Evolutionary conservation across 1,140 invertebrate genomes (phyloP).

Genomic region (Solenopsis invicta): DNA sequence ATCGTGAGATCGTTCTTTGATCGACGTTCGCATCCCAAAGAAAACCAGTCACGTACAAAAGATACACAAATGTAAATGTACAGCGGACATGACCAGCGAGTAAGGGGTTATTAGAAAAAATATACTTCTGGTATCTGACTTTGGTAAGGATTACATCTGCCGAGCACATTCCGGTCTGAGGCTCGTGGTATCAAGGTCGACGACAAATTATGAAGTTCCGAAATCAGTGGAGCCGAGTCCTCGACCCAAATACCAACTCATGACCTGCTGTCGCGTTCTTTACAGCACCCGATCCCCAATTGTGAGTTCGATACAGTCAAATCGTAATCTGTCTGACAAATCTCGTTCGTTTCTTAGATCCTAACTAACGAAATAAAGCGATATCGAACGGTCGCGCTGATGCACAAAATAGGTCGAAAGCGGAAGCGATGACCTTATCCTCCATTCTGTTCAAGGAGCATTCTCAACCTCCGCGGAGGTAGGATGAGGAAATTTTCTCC

Average conservation of each 20-base stretch:
- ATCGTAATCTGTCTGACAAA: neutral
- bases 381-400: slow-evolving; percentile 13
- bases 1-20: neutral
- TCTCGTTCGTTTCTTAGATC: slow-evolving; percentile 24
- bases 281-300: no score
- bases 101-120: slow-evolving; percentile 20
- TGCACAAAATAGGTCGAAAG: neutral
- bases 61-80: slow-evolving; percentile 10
- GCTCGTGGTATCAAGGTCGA: neutral
- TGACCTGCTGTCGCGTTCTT: neutral
- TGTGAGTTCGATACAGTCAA: no score
- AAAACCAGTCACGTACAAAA: neutral
- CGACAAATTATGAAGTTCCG: neutral
- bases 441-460: neutral
- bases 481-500: neutral
- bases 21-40: neutral
- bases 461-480: neutral
- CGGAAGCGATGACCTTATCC: neutral
- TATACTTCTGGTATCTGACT: slow-evolving; percentile 48
- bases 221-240: neutral
- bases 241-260: slow-evolving; percentile 7
- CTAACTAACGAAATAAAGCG: slow-evolving; percentile 46
- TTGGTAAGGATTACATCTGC: slow-evolving; percentile 45
- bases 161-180: slow-evolving; percentile 10
- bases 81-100: neutral